A percentile compares a stretch with the other conserved stretches of the same genome.
phyloP scores from a whole-genome alignment of 1,140 invertebrate genomes.

The Euwallacea similis region DNA sequence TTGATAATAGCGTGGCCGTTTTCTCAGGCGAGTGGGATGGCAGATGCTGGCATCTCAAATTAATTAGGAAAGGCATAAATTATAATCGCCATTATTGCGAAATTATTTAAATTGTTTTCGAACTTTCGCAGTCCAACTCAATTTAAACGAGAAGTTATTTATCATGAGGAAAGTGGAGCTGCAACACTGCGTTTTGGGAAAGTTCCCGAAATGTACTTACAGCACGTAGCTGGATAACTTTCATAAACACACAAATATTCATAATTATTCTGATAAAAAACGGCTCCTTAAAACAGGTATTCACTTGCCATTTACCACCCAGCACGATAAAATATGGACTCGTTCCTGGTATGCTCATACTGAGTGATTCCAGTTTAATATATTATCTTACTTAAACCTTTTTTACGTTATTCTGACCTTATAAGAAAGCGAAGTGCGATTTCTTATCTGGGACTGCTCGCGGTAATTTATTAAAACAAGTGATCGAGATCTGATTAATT shows the following conservation, averaged over 20 bases:
- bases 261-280: background rate
- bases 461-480: constrained; percentile 28
- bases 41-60: constrained; percentile 22
- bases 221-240: too few species aligned
- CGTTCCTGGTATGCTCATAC: constrained; percentile 8
- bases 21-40: constrained; percentile 20
- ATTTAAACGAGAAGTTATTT: too few species aligned
- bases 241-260: too few species aligned
- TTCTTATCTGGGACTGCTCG: constrained; percentile 15
- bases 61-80: constrained; percentile 27
- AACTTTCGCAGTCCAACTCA: too few species aligned
- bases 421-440: constrained; percentile 15
- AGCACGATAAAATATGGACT: constrained; percentile 26
- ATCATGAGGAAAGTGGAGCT: too few species aligned
- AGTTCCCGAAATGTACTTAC: too few species aligned
- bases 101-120: constrained; percentile 14
- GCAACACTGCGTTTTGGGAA: too few species aligned
- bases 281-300: background rate
- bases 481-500: constrained; percentile 24
- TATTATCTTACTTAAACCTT: constrained; percentile 20
- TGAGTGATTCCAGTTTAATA: constrained; percentile 29
- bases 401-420: constrained; percentile 13
- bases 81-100: constrained; percentile 21
- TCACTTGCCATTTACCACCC: constrained; percentile 22
- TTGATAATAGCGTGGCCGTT: constrained; percentile 25